Base-by-base conservation (phyloP, 1,140 invertebrate genomes). In the Contarinia nasturtii region DNA sequence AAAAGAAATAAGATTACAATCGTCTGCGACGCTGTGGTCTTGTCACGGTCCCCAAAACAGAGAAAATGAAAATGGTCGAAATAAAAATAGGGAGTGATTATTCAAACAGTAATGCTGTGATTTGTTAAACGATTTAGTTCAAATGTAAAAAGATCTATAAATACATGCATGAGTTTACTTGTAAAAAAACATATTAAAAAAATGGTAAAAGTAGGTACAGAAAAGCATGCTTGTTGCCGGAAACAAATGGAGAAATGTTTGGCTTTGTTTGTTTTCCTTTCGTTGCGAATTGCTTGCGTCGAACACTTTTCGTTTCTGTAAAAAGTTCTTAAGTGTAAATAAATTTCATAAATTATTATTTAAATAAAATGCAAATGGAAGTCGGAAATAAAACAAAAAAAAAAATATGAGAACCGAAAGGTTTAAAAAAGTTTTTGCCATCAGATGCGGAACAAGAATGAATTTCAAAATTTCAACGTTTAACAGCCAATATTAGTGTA, bases 91-190 rank as follows among this genome's bases (percentile, higher is more conserved):
- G 18, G 18, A 15, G 18, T 40, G 18, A 40, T 40, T 21, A 33
- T 33, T 45, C 41, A 43, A 43, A 43, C 41, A 18, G 58, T 60
- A 57, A 60, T 60, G 48, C 44, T 45, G 48, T 46, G 44, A 46
- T 46, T 49, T 38, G 38, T 42, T 46, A 37, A 44, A 53, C 59
- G 55, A 54, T 61, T 61, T 54, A 61, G 59, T 61, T 61, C 59
- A 61, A 61, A 61, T 61, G 55, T 61, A 61, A 56, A 61, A 59
- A 61, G 36, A 17, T 27, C 10, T 33, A 45, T 33, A 34, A 8
- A 21, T 33, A 17, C 17, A 15, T 40, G n/a, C 38, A 40, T 19
- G 18, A 40, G 18, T 15, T 40, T 15, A 40, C n/a, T 40, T 40
- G 38, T 40, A 40, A 40, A 40, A 19, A 15, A 7, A 27, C 4